Conservation (phyloP, 92 coral and sea anemone species). For the Siderastrea radians region DNA sequence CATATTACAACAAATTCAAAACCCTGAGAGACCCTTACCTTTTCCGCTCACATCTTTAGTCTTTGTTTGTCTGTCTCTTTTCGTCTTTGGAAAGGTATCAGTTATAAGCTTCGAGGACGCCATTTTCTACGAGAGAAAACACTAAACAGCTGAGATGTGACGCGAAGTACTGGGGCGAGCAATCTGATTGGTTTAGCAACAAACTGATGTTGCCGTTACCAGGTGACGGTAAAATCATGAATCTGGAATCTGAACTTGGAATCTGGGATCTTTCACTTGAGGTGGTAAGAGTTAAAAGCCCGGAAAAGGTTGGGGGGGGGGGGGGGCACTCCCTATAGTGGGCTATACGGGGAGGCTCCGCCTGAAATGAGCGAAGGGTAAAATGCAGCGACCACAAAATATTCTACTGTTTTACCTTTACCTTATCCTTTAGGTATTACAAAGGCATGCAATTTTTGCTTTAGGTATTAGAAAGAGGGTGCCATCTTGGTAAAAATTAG, state of each 20-base stretch:
- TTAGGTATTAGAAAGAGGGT: too few relatives aligned
- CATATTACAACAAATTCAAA: not conserved
- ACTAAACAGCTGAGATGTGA: constrained; percentile 19
- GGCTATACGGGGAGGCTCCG: too few relatives aligned
- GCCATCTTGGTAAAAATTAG: too few relatives aligned
- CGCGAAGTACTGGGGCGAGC: constrained; percentile 15
- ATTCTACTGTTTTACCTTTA: too few relatives aligned
- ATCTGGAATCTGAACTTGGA: not conserved
- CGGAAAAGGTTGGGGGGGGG: not conserved
- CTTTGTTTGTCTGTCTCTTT: constrained; percentile 81
- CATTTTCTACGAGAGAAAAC: constrained; percentile 48
- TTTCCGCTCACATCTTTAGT: constrained; percentile 11
- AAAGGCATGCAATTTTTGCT: too few relatives aligned
- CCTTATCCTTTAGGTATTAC: too few relatives aligned
- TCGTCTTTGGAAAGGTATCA: constrained; percentile 87
- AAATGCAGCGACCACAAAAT: too few relatives aligned
- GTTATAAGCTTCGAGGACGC: constrained; percentile 86
- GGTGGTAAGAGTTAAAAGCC: too few relatives aligned
- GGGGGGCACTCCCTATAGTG: not conserved
- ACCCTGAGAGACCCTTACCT: constrained; percentile 45
- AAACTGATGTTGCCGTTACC: not conserved
- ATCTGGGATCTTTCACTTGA: not conserved
- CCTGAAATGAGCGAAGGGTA: too few relatives aligned
- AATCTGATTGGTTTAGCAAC: constrained; percentile 11
- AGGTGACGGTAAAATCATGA: not conserved